These are phyloP conservation scores for Apotomis capreana DNA, from an alignment of 2,888 invertebrate genomes.

Conservation along the genomic window DNA sequence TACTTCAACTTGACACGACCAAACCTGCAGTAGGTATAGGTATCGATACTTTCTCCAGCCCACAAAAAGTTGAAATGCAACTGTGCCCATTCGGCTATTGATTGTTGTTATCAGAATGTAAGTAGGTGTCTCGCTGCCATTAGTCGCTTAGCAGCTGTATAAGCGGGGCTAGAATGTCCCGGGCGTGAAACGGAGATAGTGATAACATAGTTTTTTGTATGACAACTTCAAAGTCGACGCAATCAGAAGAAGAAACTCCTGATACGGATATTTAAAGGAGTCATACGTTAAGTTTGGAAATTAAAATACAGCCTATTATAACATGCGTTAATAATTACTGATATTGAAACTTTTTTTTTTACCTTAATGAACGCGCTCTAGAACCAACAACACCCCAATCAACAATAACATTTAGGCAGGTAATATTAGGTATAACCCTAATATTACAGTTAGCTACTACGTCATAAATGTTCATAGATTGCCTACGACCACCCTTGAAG, in stretches of 20 bases:
- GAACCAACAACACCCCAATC: too few relatives aligned
- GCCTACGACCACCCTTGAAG: too few relatives aligned
- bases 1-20: constrained; percentile 11
- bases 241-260: neutral
- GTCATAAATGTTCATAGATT: too few relatives aligned
- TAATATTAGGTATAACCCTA: too few relatives aligned
- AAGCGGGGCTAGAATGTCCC: constrained; percentile 12
- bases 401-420: too few relatives aligned
- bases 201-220: constrained; percentile 2
- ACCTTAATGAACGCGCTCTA: too few relatives aligned
- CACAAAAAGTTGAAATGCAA: constrained; percentile 52
- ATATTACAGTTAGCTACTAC: too few relatives aligned
- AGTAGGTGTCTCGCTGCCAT: constrained; percentile 17
- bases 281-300: too few relatives aligned
- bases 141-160: constrained; percentile 26
- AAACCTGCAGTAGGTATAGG: constrained; percentile 24
- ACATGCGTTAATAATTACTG: too few relatives aligned
- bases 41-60: constrained; percentile 66
- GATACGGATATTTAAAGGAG: too few relatives aligned
- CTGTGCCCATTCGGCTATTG: constrained; percentile 38
- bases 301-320: too few relatives aligned
- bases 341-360: too few relatives aligned
- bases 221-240: neutral
- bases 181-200: constrained; percentile 3
- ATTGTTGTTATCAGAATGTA: constrained; percentile 45